phyloP scores from a whole-genome alignment of 1,140 invertebrate genomes.

The Yoshiicerus persimilis region DNA sequence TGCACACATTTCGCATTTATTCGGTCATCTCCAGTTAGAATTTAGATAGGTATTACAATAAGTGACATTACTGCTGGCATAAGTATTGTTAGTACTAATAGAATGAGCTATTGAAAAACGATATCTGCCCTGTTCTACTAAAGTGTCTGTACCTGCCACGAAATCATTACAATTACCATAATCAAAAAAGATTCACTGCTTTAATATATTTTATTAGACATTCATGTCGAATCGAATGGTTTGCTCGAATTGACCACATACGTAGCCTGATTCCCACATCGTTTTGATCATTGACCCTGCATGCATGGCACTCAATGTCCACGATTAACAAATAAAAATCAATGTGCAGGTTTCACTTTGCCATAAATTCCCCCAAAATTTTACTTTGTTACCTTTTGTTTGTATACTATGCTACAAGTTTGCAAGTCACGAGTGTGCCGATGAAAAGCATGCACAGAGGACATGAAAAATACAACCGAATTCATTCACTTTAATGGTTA shows the following conservation, averaged over 20 bases:
- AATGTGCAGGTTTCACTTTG: background rate
- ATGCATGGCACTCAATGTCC: background rate
- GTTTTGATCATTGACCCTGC: background rate
- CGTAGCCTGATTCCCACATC: background rate
- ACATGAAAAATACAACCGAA: background rate
- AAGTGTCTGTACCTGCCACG: background rate
- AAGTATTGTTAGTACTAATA: no score
- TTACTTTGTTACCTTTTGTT: background rate
- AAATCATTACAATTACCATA: background rate
- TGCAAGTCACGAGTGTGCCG: background rate
- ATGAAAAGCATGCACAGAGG: background rate
- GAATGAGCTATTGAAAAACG: no score
- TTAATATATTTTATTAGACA: background rate
- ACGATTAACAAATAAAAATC: background rate
- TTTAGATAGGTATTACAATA: no score
- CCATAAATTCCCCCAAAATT: background rate
- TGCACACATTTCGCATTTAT: no score
- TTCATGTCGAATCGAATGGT: background rate
- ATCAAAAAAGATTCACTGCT: background rate
- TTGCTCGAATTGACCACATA: background rate
- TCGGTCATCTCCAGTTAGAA: no score
- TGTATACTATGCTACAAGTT: background rate
- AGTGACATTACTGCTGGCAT: no score
- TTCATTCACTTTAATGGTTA: background rate
- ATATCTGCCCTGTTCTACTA: no score